A percentile compares a stretch with the other conserved stretches of the same genome.
Conservation (phyloP, 1,140 invertebrate species). For the Dryas iulia region DNA sequence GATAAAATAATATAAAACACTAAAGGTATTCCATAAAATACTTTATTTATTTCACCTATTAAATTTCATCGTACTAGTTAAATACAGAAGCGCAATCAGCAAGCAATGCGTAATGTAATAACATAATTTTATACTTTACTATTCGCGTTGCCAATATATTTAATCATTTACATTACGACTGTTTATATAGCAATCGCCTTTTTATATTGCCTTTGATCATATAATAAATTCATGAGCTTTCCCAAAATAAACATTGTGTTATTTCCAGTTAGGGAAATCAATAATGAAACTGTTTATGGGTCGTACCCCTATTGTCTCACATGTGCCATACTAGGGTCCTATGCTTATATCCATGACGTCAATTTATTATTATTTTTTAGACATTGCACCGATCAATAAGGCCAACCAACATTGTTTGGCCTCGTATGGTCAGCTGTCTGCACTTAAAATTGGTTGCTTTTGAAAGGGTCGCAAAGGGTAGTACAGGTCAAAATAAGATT, state of each 20-base stretch:
- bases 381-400: constrained; percentile 52
- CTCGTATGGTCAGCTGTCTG: constrained; percentile 44
- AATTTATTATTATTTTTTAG: constrained; percentile 60
- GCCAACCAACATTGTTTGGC: constrained; percentile 45
- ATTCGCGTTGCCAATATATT: background rate
- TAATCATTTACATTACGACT: background rate
- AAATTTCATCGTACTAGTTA: background rate
- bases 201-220: background rate
- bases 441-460: constrained; percentile 35
- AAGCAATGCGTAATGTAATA: background rate
- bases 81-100: background rate
- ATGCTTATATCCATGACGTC: constrained; percentile 61
- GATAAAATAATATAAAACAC: background rate
- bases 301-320: constrained; percentile 39
- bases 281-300: constrained; percentile 30
- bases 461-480: constrained; percentile 41
- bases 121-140: background rate
- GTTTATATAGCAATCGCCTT: background rate
- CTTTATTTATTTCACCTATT: background rate
- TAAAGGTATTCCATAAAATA: background rate
- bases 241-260: background rate
- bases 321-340: constrained; percentile 51
- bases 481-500: constrained; percentile 41
- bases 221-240: constrained; percentile 1
- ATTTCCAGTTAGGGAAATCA: constrained; percentile 23